phyloP scores from a whole-genome alignment of 2,888 invertebrate genomes.

The Autographa pulchrina region DNA sequence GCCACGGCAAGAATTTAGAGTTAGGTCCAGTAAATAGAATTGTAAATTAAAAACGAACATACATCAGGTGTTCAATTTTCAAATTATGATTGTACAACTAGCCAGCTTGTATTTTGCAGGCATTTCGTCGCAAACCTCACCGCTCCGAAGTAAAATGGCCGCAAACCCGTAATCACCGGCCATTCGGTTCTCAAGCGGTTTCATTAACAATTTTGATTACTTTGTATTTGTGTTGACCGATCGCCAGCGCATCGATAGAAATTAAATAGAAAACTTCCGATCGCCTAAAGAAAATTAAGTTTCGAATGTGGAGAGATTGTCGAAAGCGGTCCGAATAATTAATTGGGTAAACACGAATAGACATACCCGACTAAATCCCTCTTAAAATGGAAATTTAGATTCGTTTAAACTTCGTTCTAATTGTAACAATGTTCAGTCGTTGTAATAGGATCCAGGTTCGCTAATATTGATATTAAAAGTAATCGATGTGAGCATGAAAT shows the following conservation, averaged over 20 bases:
- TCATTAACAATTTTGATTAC: conserved; percentile 82
- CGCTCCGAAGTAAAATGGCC: not conserved
- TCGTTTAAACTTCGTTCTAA: conserved; percentile 47
- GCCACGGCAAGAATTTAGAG: not conserved
- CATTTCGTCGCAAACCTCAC: not conserved
- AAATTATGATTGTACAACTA: not conserved
- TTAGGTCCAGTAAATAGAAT: not conserved
- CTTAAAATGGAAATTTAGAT: conserved; percentile 55
- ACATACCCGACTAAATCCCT: conserved; percentile 57
- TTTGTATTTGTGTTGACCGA: conserved; percentile 81
- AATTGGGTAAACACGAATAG: conserved; percentile 75
- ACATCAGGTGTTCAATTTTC: not conserved
- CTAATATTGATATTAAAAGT: not conserved
- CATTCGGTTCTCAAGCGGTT: conserved; percentile 56
- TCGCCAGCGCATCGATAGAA: conserved; percentile 66
- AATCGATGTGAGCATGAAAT: not conserved
- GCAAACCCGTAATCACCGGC: conserved; percentile 7
- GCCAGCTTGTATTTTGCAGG: not conserved
- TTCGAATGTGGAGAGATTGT: conserved; percentile 71
- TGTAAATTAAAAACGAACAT: not conserved
- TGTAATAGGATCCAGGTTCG: conserved; percentile 16
- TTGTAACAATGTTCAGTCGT: conserved; percentile 18
- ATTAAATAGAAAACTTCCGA: conserved; percentile 78
- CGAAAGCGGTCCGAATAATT: conserved; percentile 71
- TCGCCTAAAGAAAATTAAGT: conserved; percentile 79